Evolutionary conservation across 1,140 invertebrate genomes (phyloP).

Genomic region (Bombus affinis): DNA sequence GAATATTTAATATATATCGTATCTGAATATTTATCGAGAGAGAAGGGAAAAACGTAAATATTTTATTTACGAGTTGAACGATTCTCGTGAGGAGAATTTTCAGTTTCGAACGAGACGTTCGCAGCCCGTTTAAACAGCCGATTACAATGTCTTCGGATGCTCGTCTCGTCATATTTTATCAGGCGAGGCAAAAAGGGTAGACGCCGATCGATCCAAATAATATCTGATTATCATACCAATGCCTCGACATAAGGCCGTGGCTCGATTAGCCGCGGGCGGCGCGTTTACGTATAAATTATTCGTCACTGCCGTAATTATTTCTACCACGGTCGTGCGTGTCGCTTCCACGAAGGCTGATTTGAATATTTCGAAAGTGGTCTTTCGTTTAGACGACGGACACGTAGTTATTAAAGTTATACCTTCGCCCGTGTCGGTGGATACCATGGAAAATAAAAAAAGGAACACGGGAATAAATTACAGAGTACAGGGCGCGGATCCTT

Average conservation of each 20-base stretch:
- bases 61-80: not conserved
- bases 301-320: constrained; percentile 69
- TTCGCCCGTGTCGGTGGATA: constrained; percentile 32
- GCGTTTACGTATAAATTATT: constrained; percentile 70
- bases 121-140: constrained; percentile 1
- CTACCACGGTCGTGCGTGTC: constrained; percentile 58
- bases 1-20: not conserved
- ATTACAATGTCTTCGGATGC: constrained; percentile 24
- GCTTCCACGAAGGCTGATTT: constrained; percentile 71
- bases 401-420: constrained; percentile 68
- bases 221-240: constrained; percentile 61
- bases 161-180: constrained; percentile 11
- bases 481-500: constrained; percentile 49
- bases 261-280: constrained; percentile 57
- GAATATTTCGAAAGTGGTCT: constrained; percentile 71
- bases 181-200: not conserved
- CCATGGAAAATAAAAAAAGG: not conserved
- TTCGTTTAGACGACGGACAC: constrained; percentile 67
- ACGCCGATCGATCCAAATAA: constrained; percentile 62
- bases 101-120: not conserved
- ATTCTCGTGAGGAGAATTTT: not conserved
- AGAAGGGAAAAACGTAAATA: not conserved
- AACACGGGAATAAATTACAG: constrained; percentile 64
- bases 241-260: constrained; percentile 1
- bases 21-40: not conserved